Percentiles rank a stretch among this genome's conserved stretches.
Conservation (phyloP, 2,888 invertebrate species). For the Acanthosoma haemorrhoidale region DNA sequence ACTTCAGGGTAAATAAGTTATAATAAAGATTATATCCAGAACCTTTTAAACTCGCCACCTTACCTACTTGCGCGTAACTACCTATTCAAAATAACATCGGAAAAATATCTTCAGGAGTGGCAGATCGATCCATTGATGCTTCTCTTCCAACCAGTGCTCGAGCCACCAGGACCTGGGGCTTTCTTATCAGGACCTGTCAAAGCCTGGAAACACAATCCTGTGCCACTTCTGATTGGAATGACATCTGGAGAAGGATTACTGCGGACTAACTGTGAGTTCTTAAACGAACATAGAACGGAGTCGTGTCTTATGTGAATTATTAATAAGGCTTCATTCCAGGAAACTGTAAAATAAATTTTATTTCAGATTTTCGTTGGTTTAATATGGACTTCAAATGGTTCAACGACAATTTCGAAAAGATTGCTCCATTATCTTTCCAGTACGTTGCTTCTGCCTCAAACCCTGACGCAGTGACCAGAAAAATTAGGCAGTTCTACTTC, state of each 20-base stretch:
- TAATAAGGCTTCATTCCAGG: too few relatives aligned
- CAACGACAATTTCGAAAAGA: conserved; percentile 1
- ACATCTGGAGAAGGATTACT: conserved; percentile 22
- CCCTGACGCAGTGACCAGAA: conserved; percentile 1
- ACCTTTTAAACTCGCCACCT: too few relatives aligned
- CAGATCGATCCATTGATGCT: conserved; percentile 26
- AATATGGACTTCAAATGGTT: conserved; percentile 16
- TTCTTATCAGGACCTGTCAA: conserved; percentile 6
- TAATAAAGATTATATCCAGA: too few relatives aligned
- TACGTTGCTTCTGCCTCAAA: conserved; percentile 6
- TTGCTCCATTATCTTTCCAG: background rate
- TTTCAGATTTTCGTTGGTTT: background rate
- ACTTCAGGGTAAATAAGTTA: conserved; percentile 22
- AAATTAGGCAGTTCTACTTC: background rate
- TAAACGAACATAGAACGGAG: too few relatives aligned
- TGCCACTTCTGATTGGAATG: conserved; percentile 24
- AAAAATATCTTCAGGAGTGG: conserved; percentile 11
- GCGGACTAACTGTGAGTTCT: conserved; percentile 17
- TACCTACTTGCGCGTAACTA: too few relatives aligned
- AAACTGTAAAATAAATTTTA: too few relatives aligned
- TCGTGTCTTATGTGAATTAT: too few relatives aligned
- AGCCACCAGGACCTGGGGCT: conserved; percentile 13
- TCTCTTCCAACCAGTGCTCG: conserved; percentile 22
- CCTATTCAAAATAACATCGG: too few relatives aligned
- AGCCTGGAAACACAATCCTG: conserved; percentile 19